Base-by-base conservation (phyloP, 2,113 vertebrate species). In the Nothobranchius kuhntae region DNA sequence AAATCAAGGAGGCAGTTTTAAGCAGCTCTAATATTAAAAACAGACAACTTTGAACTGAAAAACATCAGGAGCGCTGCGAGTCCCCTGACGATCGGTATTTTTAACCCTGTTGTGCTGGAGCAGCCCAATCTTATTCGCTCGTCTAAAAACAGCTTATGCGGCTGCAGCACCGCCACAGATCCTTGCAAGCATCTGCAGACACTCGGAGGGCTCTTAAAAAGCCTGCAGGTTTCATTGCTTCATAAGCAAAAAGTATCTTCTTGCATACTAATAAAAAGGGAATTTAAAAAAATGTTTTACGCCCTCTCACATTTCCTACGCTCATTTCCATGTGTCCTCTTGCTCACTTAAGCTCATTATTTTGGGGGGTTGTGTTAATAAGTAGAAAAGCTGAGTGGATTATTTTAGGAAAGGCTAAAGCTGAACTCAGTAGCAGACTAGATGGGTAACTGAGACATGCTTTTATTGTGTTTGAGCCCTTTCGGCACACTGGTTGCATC, bases 201-300 rank as follows among this genome's bases (percentile, higher is more conserved):
- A 46, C 35, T 2, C 51, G 58, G 30, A 68, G 52, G 30, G 21
- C 36, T 36, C 17, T 79, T 70, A 70, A 80, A 71, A 65, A 71
- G 45, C 70, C 70, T 68, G 26, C 45, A 58, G 64, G 44, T 52
- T 73, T 48, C 68, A 77, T 77, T 84, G 53, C 73, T 62, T 78
- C 14, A 56, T 57, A 73, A 65, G 66, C 52, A 80, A 45, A 75
- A 86, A 47, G 21, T 51, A 61, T 71, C 54, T 58, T 67, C 65
- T 80, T 76, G 24, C 45, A 55, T 21, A 69, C 65, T 73, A 77
- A 86, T 88, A 85, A 87, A 77, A 84, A 72, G 56, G 47, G 69
- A 76, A 85, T 85, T 78, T 70, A 54, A 73, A 61, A 70, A 1
- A 82, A 81, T 76, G 73, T 78, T 65, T 71, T 68, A 40, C 5